Evolutionary conservation across 2,797 vertebrate genomes (phyloP), one percentile per base, ranked within the genome.

Genomic region (Chromis chromis): DNA sequence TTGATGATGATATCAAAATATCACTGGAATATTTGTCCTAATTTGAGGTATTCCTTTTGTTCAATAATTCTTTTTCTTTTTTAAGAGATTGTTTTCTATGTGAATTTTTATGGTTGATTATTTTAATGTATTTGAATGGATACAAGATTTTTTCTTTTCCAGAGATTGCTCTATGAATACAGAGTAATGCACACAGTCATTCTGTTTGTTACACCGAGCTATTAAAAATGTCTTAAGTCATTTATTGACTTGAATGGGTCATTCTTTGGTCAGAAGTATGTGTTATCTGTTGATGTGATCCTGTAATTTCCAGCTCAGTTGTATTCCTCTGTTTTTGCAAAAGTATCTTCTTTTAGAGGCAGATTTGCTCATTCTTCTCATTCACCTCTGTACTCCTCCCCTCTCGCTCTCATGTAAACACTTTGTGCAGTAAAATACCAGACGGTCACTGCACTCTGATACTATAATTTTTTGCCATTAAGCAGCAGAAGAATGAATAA

Each of bases 211-310:
- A 79, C 76, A 75, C 87, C 81, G 68, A 89, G 78, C 79, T 79
- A 92, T 90, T 93, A 92, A 93, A 90, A 83, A 66, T 74, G 78
- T 91, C 86, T 88, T 88, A 82, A 78, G 25, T 82, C 67, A 83
- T 53, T 74, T 64, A 48, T 48, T 13, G 4, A 25, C 61, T 25
- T 76, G 22, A 66, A 39, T 49, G 44, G 2, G 11, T 86, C 8
- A 0, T 85, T 76, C 4, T 74, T 82, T 60, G 4, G 16, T 72
- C 54, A 4, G 10, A 3, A 68, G 27, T 62, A 3, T 28, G 40
- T 1, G 2, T 48, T 42, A 4, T 54, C 24, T 68, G 22, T 22
- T 13, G 21, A 39, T 28, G 40, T 68, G 2, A 4, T 50, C 70
- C 28, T 57, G 54, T 28, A 6, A 36, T 62, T 50, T 62, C 14